Evolutionary conservation across 2,797 vertebrate genomes (phyloP).

Genomic region (Percopsis omiscomaycus): DNA sequence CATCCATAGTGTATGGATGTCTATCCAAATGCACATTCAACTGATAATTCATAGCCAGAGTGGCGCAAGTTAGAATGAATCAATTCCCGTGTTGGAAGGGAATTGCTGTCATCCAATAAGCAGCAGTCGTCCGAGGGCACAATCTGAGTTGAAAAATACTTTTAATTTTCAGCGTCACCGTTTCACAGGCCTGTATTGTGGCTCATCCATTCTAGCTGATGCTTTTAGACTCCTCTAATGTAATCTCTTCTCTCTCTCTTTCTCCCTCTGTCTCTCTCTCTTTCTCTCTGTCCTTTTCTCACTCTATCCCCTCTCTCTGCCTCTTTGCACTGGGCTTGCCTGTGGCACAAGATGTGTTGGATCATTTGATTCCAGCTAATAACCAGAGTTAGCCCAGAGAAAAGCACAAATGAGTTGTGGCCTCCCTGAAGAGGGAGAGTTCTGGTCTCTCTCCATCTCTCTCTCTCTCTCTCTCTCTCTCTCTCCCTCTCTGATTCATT

Average conservation of each 20-base stretch:
- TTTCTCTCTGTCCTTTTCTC: conserved; percentile 2
- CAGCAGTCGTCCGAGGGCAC: conserved; percentile 40
- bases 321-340: conserved; percentile 48
- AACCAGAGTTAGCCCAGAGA: conserved; percentile 69
- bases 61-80: conserved; percentile 26
- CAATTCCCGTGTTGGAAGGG: conserved; percentile 29
- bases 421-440: conserved; percentile 57
- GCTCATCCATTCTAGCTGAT: conserved; percentile 68
- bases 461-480: too few species aligned
- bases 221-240: conserved; percentile 64
- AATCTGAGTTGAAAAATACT: conserved; percentile 73
- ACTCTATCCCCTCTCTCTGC: conserved; percentile 14
- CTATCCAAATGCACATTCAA: not conserved
- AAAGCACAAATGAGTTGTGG: conserved; percentile 69
- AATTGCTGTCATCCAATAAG: conserved; percentile 23
- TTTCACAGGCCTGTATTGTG: conserved; percentile 59
- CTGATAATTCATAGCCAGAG: conserved; percentile 34
- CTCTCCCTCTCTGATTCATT: too few species aligned
- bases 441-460: conserved; percentile 36
- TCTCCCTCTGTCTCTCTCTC: conserved; percentile 1
- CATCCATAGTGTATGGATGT: not conserved
- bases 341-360: conserved; percentile 65
- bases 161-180: conserved; percentile 70
- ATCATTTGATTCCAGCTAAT: conserved; percentile 79
- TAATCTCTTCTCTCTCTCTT: conserved; percentile 48